Evolutionary conservation across 2,113 vertebrate species (phyloP).

Genomic region (Plecotus auritus): DNA sequence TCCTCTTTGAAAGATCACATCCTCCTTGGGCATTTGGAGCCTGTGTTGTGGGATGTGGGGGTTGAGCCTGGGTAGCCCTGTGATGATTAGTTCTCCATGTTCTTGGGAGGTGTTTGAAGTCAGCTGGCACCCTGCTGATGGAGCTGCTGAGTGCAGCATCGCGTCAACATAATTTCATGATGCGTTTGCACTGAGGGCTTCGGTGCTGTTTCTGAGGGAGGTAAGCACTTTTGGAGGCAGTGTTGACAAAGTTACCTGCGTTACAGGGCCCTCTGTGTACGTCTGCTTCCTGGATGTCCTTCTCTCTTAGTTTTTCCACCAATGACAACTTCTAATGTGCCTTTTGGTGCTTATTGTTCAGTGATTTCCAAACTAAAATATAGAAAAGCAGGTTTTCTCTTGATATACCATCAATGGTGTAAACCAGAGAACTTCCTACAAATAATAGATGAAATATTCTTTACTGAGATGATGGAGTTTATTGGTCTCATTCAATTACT

Average conservation of each 20-base stretch:
- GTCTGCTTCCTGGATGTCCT: neutral
- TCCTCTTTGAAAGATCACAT: neutral
- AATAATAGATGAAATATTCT: neutral
- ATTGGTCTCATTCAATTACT: neutral
- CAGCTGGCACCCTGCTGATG: slow-evolving; percentile 56
- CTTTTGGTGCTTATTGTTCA: neutral
- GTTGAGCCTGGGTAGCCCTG: neutral
- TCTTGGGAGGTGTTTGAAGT: slow-evolving; percentile 44
- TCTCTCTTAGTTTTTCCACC: neutral
- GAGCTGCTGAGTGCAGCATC: slow-evolving; percentile 60
- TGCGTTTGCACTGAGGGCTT: slow-evolving; percentile 39
- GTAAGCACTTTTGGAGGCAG: slow-evolving; percentile 50
- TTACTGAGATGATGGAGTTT: neutral
- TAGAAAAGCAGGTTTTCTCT: neutral
- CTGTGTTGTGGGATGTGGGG: neutral
- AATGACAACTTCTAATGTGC: neutral
- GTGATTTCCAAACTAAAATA: neutral
- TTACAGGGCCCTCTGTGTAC: neutral
- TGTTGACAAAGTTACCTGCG: neutral
- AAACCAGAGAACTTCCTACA: neutral
- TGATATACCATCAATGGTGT: neutral
- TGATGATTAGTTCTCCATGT: neutral
- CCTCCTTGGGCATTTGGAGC: neutral
- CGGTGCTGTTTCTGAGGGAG: neutral
- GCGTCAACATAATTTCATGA: slow-evolving; percentile 46